Percentiles rank a stretch among this genome's conserved stretches.
Evolutionary conservation across 2,888 invertebrate species (phyloP).

Genomic region (Hirtodrosophila trivittata): DNA sequence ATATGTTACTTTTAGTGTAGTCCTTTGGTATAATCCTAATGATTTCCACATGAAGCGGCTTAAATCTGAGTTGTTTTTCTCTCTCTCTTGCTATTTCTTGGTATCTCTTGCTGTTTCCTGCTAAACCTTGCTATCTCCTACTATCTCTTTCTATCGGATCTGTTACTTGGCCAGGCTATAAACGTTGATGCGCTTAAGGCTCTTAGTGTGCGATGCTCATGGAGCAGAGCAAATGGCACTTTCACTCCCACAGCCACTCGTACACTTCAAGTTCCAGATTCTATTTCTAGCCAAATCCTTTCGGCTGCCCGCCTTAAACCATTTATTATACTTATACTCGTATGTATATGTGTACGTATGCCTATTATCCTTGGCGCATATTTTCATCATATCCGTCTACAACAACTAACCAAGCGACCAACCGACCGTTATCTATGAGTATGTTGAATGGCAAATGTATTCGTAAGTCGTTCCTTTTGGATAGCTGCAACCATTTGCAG

Average conservation of each 20-base stretch:
- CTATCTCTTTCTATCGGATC: too few species aligned
- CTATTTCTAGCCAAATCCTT: conserved; percentile 5
- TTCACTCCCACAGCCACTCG: conserved; percentile 1
- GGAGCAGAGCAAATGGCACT: conserved; percentile 9
- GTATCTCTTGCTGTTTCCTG: not conserved
- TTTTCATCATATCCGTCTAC: conserved; percentile 22
- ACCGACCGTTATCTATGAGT: not conserved
- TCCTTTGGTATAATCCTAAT: conserved; percentile 10
- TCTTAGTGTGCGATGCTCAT: conserved; percentile 12
- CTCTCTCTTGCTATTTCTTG: not conserved
- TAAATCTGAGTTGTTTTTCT: conserved; percentile 9
- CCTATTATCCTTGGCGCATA: conserved; percentile 31
- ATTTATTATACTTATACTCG: conserved; percentile 2
- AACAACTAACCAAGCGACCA: not conserved
- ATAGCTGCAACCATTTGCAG: not conserved
- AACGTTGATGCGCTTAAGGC: conserved; percentile 46
- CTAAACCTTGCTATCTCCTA: too few species aligned
- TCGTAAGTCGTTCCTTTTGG: not conserved
- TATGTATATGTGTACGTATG: conserved; percentile 7
- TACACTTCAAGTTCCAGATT: too few species aligned
- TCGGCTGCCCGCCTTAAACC: conserved; percentile 1
- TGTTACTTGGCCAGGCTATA: conserved; percentile 35
- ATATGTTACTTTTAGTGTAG: conserved; percentile 3
- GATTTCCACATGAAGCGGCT: conserved; percentile 32
- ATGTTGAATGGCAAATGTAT: not conserved